Percentiles rank a stretch among this genome's conserved stretches.
Evolutionary conservation across 2,888 invertebrate species (phyloP).

Genomic region (Caenorhabditis sp.): DNA sequence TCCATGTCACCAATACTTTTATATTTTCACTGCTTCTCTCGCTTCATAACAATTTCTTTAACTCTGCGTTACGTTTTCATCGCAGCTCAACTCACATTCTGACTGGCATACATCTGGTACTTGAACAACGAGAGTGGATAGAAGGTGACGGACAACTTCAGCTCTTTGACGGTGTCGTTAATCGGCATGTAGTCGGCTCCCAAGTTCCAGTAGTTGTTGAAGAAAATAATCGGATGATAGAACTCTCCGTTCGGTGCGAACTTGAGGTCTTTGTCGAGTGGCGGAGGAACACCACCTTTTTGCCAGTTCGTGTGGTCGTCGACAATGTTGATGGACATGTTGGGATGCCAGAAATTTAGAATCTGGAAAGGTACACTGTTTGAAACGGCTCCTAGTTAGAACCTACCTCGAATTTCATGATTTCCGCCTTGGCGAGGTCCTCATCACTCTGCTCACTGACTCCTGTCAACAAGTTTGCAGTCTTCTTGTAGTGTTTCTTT

Average conservation of each 20-base stretch:
- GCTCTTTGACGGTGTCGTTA: constrained; percentile 88
- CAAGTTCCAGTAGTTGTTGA: constrained; percentile 99
- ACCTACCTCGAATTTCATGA: constrained; percentile 70
- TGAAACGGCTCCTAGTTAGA: background rate
- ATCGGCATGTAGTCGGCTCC: constrained; percentile 90
- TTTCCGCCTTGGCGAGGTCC: constrained; percentile 86
- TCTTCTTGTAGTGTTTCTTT: constrained; percentile 90
- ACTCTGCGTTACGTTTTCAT: no score
- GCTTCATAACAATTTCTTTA: no score
- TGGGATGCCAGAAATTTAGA: constrained; percentile 99
- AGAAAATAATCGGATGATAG: constrained; percentile 95
- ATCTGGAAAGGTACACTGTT: constrained; percentile 86
- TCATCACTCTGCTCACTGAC: constrained; percentile 84
- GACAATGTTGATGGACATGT: constrained; percentile 95
- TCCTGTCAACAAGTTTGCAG: constrained; percentile 95
- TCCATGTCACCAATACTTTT: no score
- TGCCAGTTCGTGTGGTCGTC: constrained; percentile 97
- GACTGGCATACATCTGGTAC: constrained; percentile 98
- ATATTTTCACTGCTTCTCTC: no score
- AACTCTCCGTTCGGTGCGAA: constrained; percentile 89
- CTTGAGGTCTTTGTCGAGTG: constrained; percentile 73
- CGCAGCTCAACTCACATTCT: constrained; percentile 87
- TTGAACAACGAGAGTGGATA: constrained; percentile 95
- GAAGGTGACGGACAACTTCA: constrained; percentile 85
- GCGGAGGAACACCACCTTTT: constrained; percentile 86